Evolutionary conservation across 1,140 invertebrate genomes (phyloP).

Genomic region (Apolygus lucorum): DNA sequence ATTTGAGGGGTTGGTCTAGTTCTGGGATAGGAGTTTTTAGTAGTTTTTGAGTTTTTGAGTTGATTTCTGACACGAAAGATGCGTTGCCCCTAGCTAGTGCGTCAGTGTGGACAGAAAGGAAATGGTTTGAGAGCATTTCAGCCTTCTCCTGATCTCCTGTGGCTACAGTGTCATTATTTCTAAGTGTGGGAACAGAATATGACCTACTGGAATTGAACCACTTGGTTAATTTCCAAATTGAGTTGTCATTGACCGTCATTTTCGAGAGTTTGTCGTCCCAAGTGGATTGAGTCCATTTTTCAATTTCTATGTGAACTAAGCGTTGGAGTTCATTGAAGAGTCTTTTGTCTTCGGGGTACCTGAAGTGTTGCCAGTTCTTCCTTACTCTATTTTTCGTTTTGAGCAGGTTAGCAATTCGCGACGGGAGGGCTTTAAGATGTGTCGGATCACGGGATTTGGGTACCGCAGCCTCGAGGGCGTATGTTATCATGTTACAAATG

Average conservation of each 20-base stretch:
- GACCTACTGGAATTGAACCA: too few species aligned
- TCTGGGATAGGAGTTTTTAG: not conserved
- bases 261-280: not conserved
- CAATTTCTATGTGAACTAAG: not conserved
- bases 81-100: too few species aligned
- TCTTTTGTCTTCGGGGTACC: not conserved
- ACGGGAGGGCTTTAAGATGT: not conserved
- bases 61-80: too few species aligned
- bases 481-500: not conserved
- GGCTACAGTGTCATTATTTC: not conserved
- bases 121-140: not conserved
- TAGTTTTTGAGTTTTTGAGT: not conserved
- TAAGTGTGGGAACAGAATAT: too few species aligned
- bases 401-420: not conserved
- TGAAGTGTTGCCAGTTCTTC: not conserved
- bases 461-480: not conserved
- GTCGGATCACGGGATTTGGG: not conserved
- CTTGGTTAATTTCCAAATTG: too few species aligned
- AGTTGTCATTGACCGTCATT: too few species aligned
- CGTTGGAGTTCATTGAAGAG: not conserved
- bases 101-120: too few species aligned
- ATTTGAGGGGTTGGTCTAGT: not conserved
- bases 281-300: not conserved
- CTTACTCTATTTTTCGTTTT: not conserved
- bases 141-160: not conserved